phyloP scores from a whole-genome alignment of 2,113 vertebrate genomes.

The Poeciliopsis turrubarensis region DNA sequence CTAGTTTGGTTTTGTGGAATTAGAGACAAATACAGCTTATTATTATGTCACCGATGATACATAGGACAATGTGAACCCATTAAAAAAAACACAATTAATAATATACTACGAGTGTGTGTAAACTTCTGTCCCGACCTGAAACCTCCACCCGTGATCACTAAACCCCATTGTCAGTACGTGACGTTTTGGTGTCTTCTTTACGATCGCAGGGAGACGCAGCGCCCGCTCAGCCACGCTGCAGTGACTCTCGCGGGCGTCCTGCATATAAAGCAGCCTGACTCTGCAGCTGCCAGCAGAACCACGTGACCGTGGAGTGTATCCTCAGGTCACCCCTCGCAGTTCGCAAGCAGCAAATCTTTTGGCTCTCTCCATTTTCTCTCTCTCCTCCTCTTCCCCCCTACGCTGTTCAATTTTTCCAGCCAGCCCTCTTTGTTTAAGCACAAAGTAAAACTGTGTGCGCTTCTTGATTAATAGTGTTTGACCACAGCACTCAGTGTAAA shows the following conservation, averaged over 20 bases:
- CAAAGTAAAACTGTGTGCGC: conserved; percentile 3
- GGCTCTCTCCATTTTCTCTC: background rate
- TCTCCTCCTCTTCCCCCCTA: background rate
- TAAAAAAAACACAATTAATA: too few species aligned
- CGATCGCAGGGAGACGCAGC: conserved; percentile 26
- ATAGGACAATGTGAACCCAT: too few species aligned
- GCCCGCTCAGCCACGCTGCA: conserved; percentile 43
- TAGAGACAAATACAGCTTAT: too few species aligned
- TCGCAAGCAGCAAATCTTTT: conserved; percentile 21
- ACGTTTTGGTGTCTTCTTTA: conserved; percentile 22
- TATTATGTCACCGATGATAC: too few species aligned
- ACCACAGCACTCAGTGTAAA: conserved; percentile 24
- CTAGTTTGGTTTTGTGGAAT: too few species aligned
- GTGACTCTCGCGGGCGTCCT: conserved; percentile 36
- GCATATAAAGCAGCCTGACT: conserved; percentile 49
- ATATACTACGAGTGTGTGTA: too few species aligned
- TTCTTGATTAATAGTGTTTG: conserved; percentile 33
- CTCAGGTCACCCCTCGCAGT: conserved; percentile 57
- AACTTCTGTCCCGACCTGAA: background rate
- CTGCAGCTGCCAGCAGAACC: conserved; percentile 40
- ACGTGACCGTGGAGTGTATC: conserved; percentile 47
- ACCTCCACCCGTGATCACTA: background rate
- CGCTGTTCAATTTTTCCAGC: background rate
- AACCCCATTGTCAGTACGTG: conserved; percentile 14
- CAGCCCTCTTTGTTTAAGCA: conserved; percentile 25